Base-by-base conservation (phyloP, 2,888 invertebrate genomes). In the Thymelicus acteon region DNA sequence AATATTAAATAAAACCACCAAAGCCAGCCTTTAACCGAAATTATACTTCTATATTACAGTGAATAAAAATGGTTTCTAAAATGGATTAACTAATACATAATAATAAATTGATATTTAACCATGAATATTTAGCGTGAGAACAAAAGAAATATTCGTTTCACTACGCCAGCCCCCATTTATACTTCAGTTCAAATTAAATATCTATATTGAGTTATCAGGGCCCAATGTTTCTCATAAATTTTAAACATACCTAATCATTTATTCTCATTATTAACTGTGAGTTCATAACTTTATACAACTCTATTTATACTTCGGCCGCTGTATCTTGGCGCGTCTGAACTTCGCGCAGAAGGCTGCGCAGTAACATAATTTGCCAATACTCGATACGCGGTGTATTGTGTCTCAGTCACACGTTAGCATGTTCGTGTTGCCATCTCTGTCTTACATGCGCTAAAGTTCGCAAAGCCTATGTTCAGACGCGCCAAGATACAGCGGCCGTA, bases 41-140 rank as follows among this genome's bases (percentile, higher is more conserved):
- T 54, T 54, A 54, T 54, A 54, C 10, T 24, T 54, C 24, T 54
- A 54, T 54, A 54, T 24, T 54, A 54, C 54, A 54, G 54, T 54
- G 54, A 54, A 54, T 54, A 54, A 54, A 54, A 54, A 54, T 54
- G 54, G 54, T 24, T 54, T 54, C 54, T 54, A 54, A 54, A 54
- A 54, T 24, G 10, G 54, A 54, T 54, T 54, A 54, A 54, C 54
- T 54, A 54, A 54, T 54, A 54, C 54, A 54, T 54, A 54, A 24
- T 54, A 54, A 31, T 52, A 52, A 7, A 8, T 52, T 19, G 19
- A 52, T 52, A 52, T 52, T 52, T 19, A 52, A 19, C 52, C 52
- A 52, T 52, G 52, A 52, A 52, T 24, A 24, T 54, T 54, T 54
- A 54, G 54, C 54, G 8, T 52, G 49, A 52, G 15, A 52, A 52